A percentile compares a stretch with the other conserved stretches of the same genome.
phyloP scores from a whole-genome alignment of 2,888 invertebrate species.

The Apoda limacodes region DNA sequence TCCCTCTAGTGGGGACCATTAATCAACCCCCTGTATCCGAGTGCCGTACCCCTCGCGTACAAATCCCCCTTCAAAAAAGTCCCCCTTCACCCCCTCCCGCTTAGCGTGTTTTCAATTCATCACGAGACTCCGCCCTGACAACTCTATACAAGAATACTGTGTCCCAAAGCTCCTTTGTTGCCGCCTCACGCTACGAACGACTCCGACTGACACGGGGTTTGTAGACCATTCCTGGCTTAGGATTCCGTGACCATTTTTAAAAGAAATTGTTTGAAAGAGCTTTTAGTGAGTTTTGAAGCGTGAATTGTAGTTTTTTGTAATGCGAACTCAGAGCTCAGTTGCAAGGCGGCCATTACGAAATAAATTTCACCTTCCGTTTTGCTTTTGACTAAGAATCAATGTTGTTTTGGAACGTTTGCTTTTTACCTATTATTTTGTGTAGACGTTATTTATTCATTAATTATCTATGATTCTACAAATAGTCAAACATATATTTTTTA shows the following conservation, averaged over 20 bases:
- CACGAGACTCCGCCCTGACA: conserved; percentile 72
- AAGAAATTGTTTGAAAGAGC: conserved; percentile 11
- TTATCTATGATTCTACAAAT: too few relatives aligned
- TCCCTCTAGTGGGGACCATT: conserved; percentile 56
- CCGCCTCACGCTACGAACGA: conserved; percentile 20
- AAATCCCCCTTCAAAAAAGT: conserved; percentile 48
- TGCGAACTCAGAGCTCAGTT: conserved; percentile 39
- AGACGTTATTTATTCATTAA: too few relatives aligned
- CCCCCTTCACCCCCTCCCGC: conserved; percentile 50
- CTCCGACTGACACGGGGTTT: conserved; percentile 26
- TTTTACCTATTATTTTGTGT: too few relatives aligned
- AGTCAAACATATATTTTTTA: too few relatives aligned
- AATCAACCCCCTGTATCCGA: conserved; percentile 53
- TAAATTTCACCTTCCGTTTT: conserved; percentile 48
- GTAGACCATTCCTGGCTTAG: conserved; percentile 24
- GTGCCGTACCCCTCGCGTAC: conserved; percentile 30
- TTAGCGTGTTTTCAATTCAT: conserved; percentile 67
- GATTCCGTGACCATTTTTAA: conserved; percentile 23
- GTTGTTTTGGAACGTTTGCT: conserved; percentile 25
- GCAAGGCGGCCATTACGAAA: conserved; percentile 54
- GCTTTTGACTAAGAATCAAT: conserved; percentile 42
- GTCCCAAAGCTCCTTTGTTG: conserved; percentile 38
- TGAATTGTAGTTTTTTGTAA: conserved; percentile 53
- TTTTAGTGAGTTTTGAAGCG: conserved; percentile 29
- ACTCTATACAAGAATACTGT: conserved; percentile 67